Percentiles rank a stretch among this genome's conserved stretches.
These are phyloP conservation scores for Drosophila willistoni DNA, from an alignment of 1,140 invertebrate genomes.

Conservation along the genomic window DNA sequence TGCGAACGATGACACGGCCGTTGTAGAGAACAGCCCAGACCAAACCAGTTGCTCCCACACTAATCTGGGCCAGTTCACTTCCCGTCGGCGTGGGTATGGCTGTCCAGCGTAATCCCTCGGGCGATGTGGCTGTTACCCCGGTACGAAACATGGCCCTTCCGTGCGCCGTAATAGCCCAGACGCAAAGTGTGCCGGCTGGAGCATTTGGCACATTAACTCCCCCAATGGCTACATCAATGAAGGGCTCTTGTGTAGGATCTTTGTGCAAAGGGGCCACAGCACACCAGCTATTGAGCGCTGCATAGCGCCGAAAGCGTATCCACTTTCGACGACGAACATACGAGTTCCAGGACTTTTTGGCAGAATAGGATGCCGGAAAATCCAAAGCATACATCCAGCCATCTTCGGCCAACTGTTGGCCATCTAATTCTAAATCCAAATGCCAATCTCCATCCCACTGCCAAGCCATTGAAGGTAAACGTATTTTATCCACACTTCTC, in stretches of 20 bases:
- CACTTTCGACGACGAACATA: conserved; percentile 95
- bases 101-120: conserved; percentile 93
- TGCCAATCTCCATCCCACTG: conserved; percentile 97
- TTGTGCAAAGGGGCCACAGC: conserved; percentile 93
- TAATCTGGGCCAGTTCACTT: conserved; percentile 92
- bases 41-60: conserved; percentile 91
- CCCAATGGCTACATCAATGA: conserved; percentile 91
- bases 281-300: conserved; percentile 95
- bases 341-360: conserved; percentile 94
- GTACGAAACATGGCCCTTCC: conserved; percentile 93
- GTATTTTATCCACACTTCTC: conserved; percentile 90
- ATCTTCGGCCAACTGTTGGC: conserved; percentile 93
- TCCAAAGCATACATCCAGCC: conserved; percentile 97
- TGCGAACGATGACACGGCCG: conserved; percentile 91
- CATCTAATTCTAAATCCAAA: conserved; percentile 93
- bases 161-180: conserved; percentile 96
- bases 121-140: conserved; percentile 90
- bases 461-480: conserved; percentile 95
- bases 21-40: conserved; percentile 93
- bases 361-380: conserved; percentile 93
- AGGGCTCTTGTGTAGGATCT: conserved; percentile 92
- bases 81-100: conserved; percentile 89
- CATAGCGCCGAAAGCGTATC: conserved; percentile 92
- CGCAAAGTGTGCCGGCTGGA: conserved; percentile 88
- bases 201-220: conserved; percentile 91